These are phyloP conservation scores for Tetragnatha montana DNA, from an alignment of 2,888 invertebrate species.

Conservation along the genomic window DNA sequence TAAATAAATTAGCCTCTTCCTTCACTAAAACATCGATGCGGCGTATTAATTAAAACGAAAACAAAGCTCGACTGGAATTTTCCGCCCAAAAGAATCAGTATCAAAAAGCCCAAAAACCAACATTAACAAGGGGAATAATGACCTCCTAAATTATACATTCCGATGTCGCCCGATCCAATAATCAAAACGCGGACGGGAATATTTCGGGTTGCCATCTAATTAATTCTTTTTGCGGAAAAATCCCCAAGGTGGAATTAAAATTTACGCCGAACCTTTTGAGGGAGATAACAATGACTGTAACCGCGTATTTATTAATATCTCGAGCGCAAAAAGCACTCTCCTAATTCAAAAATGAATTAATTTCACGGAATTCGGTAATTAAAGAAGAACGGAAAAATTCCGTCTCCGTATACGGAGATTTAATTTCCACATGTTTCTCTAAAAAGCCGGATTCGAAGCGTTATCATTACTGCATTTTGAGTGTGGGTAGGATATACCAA, in stretches of 20 bases:
- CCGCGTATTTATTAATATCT: background rate
- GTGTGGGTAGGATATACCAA: too few species aligned
- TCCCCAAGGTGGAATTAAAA: slow-evolving; percentile 17
- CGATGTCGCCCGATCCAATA: background rate
- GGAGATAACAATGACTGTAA: slow-evolving; percentile 11
- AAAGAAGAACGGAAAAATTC: background rate
- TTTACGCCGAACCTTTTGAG: slow-evolving; percentile 1
- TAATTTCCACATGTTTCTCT: background rate
- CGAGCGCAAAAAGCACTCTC: too few species aligned
- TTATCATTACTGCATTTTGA: background rate
- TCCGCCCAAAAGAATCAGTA: slow-evolving; percentile 3
- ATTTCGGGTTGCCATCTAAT: slow-evolving; percentile 9
- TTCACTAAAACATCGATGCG: background rate
- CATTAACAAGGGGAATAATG: slow-evolving; percentile 38
- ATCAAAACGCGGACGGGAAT: slow-evolving; percentile 8
- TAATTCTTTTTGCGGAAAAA: slow-evolving; percentile 17
- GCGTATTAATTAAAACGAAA: slow-evolving; percentile 31
- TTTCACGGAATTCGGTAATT: slow-evolving; percentile 2
- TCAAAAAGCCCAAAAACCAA: slow-evolving; percentile 19
- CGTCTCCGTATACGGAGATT: background rate
- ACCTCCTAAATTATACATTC: slow-evolving; percentile 39
- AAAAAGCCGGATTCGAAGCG: background rate
- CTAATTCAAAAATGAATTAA: background rate
- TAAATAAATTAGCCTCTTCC: background rate
- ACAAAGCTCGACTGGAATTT: background rate